These are phyloP conservation scores for Lasioglossum villosulum DNA, from an alignment of 2,888 invertebrate genomes.

Conservation along the genomic window DNA sequence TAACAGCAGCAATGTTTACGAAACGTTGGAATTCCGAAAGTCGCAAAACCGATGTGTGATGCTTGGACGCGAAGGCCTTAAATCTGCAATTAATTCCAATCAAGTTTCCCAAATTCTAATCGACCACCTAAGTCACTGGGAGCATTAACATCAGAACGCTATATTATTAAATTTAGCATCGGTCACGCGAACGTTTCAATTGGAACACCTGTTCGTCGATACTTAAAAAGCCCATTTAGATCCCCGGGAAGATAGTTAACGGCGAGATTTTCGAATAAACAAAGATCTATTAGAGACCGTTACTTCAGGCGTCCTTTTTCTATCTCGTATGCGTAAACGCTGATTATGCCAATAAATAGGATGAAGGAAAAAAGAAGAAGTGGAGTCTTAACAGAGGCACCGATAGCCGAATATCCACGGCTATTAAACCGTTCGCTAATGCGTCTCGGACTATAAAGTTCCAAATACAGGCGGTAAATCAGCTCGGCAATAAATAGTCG, in stretches of 20 bases:
- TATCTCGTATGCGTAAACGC: neutral
- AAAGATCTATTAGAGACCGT: constrained; percentile 34
- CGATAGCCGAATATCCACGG: constrained; percentile 49
- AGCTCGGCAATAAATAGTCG: constrained; percentile 46
- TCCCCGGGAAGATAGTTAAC: neutral
- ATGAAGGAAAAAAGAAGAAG: neutral
- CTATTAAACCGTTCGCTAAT: constrained; percentile 49
- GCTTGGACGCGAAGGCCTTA: neutral
- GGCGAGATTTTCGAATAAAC: constrained; percentile 19
- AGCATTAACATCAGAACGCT: neutral
- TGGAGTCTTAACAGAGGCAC: neutral
- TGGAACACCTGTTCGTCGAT: neutral
- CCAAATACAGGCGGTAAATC: constrained; percentile 57
- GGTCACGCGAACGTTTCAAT: neutral
- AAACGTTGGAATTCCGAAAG: neutral
- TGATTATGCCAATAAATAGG: constrained; percentile 47
- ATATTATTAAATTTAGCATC: neutral
- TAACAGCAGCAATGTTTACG: neutral
- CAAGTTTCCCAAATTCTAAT: neutral
- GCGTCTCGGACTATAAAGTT: constrained; percentile 50
- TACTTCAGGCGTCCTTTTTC: constrained; percentile 5
- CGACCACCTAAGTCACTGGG: neutral
- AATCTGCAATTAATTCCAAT: neutral
- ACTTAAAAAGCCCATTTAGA: neutral
- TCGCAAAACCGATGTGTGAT: too few relatives aligned